phyloP scores from a whole-genome alignment of 2,888 invertebrate genomes.

The Ectemnius cavifrons region DNA sequence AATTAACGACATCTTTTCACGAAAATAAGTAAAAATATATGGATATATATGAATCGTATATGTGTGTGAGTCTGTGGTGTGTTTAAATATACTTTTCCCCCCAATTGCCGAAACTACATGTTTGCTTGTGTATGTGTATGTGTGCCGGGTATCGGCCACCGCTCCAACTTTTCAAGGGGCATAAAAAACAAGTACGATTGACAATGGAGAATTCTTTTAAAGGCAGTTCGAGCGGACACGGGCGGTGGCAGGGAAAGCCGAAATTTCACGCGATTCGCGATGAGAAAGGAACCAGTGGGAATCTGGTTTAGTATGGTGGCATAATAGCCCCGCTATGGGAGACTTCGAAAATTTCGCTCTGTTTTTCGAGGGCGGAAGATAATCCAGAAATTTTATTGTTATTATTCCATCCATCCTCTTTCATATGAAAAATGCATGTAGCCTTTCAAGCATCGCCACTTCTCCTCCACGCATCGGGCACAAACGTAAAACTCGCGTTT shows the following conservation, averaged over 20 bases:
- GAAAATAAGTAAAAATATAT: slow-evolving; percentile 74
- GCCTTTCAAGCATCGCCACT: no score
- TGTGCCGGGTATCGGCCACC: slow-evolving; percentile 3
- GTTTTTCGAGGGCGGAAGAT: no score
- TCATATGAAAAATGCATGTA: no score
- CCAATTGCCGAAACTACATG: neutral
- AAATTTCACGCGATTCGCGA: no score
- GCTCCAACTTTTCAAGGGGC: slow-evolving; percentile 14
- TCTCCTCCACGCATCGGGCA: neutral
- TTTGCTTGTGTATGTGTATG: slow-evolving; percentile 12
- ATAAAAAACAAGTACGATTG: slow-evolving; percentile 29
- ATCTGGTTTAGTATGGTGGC: no score
- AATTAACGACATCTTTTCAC: slow-evolving; percentile 65
- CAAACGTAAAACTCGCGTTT: slow-evolving; percentile 15
- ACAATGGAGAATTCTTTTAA: slow-evolving; percentile 20
- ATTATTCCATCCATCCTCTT: no score
- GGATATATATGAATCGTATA: slow-evolving; percentile 67
- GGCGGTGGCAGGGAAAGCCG: no score
- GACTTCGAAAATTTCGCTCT: no score
- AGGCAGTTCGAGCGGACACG: neutral
- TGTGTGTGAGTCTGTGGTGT: neutral
- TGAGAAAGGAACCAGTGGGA: no score
- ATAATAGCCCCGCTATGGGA: no score
- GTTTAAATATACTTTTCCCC: slow-evolving; percentile 9
- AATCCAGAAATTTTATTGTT: no score